Base-by-base conservation (phyloP, 2,113 vertebrate species). In the Ctenodactylus gundi region DNA sequence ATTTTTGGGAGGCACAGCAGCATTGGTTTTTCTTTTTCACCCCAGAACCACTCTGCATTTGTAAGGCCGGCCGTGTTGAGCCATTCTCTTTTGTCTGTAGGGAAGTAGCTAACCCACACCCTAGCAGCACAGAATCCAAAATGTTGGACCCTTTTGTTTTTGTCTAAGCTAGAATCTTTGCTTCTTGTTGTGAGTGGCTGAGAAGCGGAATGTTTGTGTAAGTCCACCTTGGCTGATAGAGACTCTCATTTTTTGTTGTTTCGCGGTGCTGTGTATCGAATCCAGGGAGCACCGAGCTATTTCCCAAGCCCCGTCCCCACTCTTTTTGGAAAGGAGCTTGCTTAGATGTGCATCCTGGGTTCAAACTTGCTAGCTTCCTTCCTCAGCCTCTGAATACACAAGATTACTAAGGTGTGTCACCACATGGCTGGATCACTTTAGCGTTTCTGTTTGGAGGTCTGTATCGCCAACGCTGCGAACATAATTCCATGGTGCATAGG, bases 11-110 rank as follows among this genome's bases (percentile, higher is more conserved):
- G 83, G 44, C 53, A 80, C 3, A 62, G 68, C 29, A 84, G 18
- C 85, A 80, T 64, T 36, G 68, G 55, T 93, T 87, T 90, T 84
- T 78, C n/a, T 93, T 87, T 90, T 84, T 78, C n/a, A 67, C 58
- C 76, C 4, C 34, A 36, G n/a, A 90, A 49, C 58, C 34, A 53
- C 81, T 91, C 46, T 94, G 64, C 73, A 62, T 92, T 68, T 90
- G 51, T 27, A 53, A 36, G 18, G n/a, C 6, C 7, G 60, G 72
- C 53, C 46, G 23, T 25, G 20, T 29, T 29, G 36, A 92, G 31
- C 34, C 1, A 4, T 80, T 70, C 41, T 93, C 14, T 75, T 94
- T 55, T 39, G 3, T 49, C 60, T 58, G 57, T 62, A 68, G 10
- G 1, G 2, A 80, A 49, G 73, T 85, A 13, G n/a, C 55, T 94